These are phyloP conservation scores for Vulpes vulpes DNA, from an alignment of 2,113 vertebrate species.

Conservation along the genomic window DNA sequence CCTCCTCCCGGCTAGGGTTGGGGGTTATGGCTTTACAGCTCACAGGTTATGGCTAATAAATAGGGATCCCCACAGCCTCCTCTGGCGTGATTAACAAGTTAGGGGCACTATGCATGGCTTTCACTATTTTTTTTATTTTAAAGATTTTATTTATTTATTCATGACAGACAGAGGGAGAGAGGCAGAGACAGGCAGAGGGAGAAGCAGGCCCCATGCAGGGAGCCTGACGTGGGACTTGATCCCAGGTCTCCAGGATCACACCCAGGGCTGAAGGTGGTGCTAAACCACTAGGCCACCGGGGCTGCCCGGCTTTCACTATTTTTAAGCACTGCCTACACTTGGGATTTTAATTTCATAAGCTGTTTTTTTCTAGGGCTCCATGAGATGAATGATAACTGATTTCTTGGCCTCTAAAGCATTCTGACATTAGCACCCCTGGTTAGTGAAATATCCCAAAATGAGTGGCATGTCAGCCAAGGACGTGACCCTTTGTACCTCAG, in stretches of 20 bases:
- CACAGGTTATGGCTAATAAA: not conserved
- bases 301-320: not conserved
- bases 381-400: not conserved
- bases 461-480: not conserved
- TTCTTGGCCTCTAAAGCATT: not conserved
- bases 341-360: not conserved
- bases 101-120: not conserved
- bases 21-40: not conserved
- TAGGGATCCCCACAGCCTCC: not conserved
- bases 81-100: not conserved
- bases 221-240: too few relatives aligned
- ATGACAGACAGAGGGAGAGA: too few relatives aligned
- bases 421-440: not conserved
- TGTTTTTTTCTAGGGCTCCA: not conserved
- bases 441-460: not conserved
- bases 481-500: not conserved
- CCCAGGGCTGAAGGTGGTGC: too few relatives aligned
- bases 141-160: too few relatives aligned
- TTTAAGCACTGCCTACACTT: not conserved
- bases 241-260: too few relatives aligned
- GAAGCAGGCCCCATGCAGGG: too few relatives aligned
- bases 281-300: too few relatives aligned
- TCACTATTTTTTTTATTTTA: not conserved
- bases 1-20: not conserved
- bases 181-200: too few relatives aligned